Evolutionary conservation across 2,797 vertebrate species (phyloP), one percentile per base, ranked within the genome.

Genomic region (Sebastolobus alascanus): DNA sequence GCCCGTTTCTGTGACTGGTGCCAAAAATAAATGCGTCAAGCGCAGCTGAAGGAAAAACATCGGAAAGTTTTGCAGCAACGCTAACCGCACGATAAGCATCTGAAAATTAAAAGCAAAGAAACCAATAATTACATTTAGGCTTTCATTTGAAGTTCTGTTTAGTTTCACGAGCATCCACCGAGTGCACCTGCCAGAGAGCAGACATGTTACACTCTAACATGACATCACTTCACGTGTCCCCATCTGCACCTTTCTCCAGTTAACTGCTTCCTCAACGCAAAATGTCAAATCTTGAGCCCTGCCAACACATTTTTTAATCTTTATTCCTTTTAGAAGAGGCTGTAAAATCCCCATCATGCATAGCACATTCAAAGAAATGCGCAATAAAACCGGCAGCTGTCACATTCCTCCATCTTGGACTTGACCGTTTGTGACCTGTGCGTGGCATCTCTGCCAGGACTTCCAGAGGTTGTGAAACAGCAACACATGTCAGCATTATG

Each of bases 81-180:
- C 40, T 61, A 50, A 67, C 84, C 66, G 1, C 86, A 84, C n/a
- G 73, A 84, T 77, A 84, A 80, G 40, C 61, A 83, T 83, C 73
- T 82, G 80, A 71, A 87, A 86, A 85, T 64, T 68, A 71, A 86
- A 88, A 85, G 82, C 35, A 71, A 73, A 75, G 76, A 73, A 90
- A 74, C 81, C 85, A 20, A 52, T 82, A 80, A 92, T 93, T 92
- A 90, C 60, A 68, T 80, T 79, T 52, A 58, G 72, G 69, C 79
- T 92, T 88, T 84, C 89, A 92, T 90, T 75, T 85, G 13, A 80
- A 69, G 74, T 73, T 82, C 43, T 84, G 63, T 83, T 84, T 79
- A 35, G 60, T 80, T 91, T 89, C 76, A 69, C 12, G 4, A 78
- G 75, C 64, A 35, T 77, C 54, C 25, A 69, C 52, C 8, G 2